Evolutionary conservation across 2,888 invertebrate genomes (phyloP), one percentile per base, ranked within the genome.

Genomic region (Liopterus haemorrhoidalis): DNA sequence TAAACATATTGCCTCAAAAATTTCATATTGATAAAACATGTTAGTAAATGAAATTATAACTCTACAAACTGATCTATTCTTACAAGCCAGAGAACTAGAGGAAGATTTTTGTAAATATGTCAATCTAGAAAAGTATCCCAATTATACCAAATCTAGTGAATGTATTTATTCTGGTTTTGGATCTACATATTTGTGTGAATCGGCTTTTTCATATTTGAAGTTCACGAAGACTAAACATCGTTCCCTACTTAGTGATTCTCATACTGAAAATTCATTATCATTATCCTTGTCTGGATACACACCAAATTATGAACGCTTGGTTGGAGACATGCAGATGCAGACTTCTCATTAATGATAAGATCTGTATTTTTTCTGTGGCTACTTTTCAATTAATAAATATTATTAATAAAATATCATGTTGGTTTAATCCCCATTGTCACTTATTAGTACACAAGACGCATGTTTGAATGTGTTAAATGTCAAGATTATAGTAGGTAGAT

Each of bases 21-120:
- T 49, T 48, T 51, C 20, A 51, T 46, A 27, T 49, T 8, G 45
- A 48, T 12, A 50, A 36, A 49, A 49, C 2, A 42, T 27, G 5
- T 31, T 53, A 35, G 43, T 48, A 47, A 52, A 51, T 43, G 49
- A 51, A 49, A 48, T 44, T 45, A 49, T 51, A 49, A 49, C 22
- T 46, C 31, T 50, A 46, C 52, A 50, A 49, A 22, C 39, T 48
- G 50, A 51, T 40, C 28, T 49, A 42, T 44, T 43, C 42, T 51
- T 50, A 52, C 45, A 46, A 50, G 41, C 41, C 48, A 50, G 44
- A 40, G 18, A 46, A 52, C 15, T 46, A 46, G 46, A 46, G 21
- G 46, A 49, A 39, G 30, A 41, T 48, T 52, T 50, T 48, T 50
- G 50, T 48, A 50, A 50, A 49, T 50, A 46, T 19, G 46, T 49